Conservation (phyloP, 2,797 vertebrate species). For the Sebastes reedi region DNA sequence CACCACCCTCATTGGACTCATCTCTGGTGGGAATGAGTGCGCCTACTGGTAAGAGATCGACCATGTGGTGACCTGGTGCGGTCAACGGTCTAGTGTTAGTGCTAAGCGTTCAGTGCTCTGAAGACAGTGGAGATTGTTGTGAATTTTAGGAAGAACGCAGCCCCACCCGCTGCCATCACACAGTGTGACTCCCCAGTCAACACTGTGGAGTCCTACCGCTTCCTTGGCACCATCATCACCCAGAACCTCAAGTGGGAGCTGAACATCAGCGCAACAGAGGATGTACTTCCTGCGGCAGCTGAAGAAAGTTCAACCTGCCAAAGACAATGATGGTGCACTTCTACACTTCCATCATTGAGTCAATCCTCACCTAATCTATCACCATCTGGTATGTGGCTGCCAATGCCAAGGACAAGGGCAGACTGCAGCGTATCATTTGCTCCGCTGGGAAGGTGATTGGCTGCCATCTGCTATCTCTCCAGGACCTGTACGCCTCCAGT, state of each 20-base stretch:
- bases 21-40: background rate
- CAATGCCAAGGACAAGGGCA: background rate
- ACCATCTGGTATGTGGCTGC: background rate
- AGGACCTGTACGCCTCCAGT: background rate
- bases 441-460: background rate
- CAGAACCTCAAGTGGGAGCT: too few relatives aligned
- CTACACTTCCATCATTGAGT: background rate
- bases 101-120: rapidly evolving
- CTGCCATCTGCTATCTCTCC: background rate
- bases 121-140: background rate
- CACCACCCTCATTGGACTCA: background rate
- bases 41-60: background rate
- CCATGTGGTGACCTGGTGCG: background rate
- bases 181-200: background rate
- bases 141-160: background rate
- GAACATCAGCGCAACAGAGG: background rate
- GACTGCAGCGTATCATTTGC: background rate
- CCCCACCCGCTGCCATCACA: background rate
- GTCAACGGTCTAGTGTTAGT: background rate
- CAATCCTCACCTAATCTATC: background rate
- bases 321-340: background rate
- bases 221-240: background rate
- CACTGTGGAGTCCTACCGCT: background rate
- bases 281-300: background rate
- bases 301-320: background rate